Percentiles rank a stretch among this genome's conserved stretches.
These are phyloP conservation scores for Sternotherus odoratus DNA, from an alignment of 2,797 vertebrate species.

Conservation along the genomic window DNA sequence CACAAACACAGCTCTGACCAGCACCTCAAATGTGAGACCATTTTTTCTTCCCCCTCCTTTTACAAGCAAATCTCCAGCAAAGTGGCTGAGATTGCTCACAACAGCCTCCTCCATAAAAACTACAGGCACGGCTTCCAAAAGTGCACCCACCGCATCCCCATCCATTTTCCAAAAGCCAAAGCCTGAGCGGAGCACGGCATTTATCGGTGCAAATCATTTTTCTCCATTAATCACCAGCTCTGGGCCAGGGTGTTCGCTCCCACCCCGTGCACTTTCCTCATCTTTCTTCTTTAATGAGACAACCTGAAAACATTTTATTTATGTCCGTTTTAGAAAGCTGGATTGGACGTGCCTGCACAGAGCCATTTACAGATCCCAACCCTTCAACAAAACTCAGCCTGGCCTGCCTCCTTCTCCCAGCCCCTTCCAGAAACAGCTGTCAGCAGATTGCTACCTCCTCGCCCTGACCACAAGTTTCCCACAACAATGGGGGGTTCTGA, in stretches of 20 bases:
- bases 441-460: not conserved
- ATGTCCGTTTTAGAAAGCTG: not conserved
- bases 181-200: not conserved
- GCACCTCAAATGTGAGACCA: not conserved
- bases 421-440: not conserved
- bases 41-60: not conserved
- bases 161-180: not conserved
- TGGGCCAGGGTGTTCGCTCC: not conserved
- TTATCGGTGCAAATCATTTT: not conserved
- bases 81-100: not conserved
- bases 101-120: not conserved
- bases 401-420: not conserved
- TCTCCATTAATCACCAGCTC: not conserved
- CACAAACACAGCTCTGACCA: not conserved
- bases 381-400: not conserved
- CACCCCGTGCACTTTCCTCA: not conserved
- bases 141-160: too few species aligned
- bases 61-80: not conserved
- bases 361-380: not conserved
- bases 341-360: not conserved
- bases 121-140: too few species aligned
- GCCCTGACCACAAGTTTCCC: not conserved
- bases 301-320: not conserved
- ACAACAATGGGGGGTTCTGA: fast-evolving
- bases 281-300: not conserved